A percentile compares a stretch with the other conserved stretches of the same genome.
phyloP scores from a whole-genome alignment of 1,140 invertebrate genomes.

The Meloidogyne floridensis region DNA sequence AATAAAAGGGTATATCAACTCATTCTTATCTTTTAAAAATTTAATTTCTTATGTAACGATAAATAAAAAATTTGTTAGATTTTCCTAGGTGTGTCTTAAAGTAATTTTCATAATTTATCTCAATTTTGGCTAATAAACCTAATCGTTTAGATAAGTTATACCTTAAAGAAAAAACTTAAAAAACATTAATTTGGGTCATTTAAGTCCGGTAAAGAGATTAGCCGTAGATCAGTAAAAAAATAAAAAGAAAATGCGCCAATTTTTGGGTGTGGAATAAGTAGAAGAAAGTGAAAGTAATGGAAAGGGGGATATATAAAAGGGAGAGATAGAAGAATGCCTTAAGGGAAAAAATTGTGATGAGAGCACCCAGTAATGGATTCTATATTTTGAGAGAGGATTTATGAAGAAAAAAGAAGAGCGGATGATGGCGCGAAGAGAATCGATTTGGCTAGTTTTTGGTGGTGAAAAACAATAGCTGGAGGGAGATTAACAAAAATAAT shows the following conservation, averaged over 20 bases:
- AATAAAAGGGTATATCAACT: background rate
- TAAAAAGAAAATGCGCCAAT: background rate
- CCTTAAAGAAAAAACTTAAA: background rate
- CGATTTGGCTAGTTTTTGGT: background rate
- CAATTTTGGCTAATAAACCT: background rate
- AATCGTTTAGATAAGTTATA: background rate
- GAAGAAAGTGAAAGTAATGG: background rate
- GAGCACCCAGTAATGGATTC: slow-evolving; percentile 3
- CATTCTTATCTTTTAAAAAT: background rate
- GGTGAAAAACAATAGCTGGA: slow-evolving; percentile 1
- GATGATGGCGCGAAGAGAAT: slow-evolving; percentile 9
- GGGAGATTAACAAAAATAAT: background rate
- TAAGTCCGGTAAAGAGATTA: slow-evolving; percentile 12
- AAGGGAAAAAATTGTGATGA: background rate
- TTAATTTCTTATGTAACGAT: too few species aligned
- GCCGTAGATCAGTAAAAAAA: background rate
- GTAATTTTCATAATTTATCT: background rate
- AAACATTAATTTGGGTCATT: slow-evolving; percentile 5
- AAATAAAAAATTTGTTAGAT: too few species aligned
- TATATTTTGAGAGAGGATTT: slow-evolving; percentile 15
- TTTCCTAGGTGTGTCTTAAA: background rate
- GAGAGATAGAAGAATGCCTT: background rate
- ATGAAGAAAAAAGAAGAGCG: background rate
- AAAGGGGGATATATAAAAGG: background rate
- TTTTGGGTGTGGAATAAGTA: background rate